These are phyloP conservation scores for Rhynchonycteris naso DNA, from an alignment of 2,797 vertebrate species.

Conservation along the genomic window DNA sequence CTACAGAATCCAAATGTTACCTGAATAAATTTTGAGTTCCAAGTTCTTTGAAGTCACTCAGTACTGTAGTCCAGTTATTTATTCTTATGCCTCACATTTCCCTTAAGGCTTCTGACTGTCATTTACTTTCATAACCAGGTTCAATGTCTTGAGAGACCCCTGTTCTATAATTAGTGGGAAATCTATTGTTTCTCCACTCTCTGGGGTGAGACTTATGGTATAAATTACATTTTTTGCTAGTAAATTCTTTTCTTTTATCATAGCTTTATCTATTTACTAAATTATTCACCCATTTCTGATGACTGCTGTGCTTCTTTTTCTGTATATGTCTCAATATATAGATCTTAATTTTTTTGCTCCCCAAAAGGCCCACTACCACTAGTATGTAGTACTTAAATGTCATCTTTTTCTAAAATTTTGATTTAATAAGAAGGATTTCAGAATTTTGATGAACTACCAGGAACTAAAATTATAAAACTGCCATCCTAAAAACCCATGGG, in stretches of 20 bases:
- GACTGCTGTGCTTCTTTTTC: background rate
- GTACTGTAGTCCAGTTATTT: background rate
- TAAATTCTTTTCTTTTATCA: background rate
- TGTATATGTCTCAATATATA: background rate
- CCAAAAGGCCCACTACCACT: background rate
- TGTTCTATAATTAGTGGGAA: background rate
- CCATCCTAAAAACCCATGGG: background rate
- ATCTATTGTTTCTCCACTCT: background rate
- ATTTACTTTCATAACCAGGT: background rate
- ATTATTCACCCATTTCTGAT: background rate
- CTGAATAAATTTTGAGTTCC: background rate
- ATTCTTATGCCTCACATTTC: background rate
- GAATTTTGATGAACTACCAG: background rate
- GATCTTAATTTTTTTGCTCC: background rate
- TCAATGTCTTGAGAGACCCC: background rate
- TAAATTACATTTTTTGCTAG: background rate
- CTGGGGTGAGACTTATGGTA: background rate
- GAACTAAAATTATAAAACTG: background rate
- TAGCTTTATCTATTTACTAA: background rate
- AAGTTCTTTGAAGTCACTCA: background rate
- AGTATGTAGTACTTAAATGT: background rate
- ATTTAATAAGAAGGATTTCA: background rate
- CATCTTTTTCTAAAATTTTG: slow-evolving; percentile 4
- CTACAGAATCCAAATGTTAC: background rate
- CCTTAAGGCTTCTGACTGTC: background rate